These are phyloP conservation scores for Morone chrysops DNA, from an alignment of 2,113 vertebrate species.

Conservation along the genomic window DNA sequence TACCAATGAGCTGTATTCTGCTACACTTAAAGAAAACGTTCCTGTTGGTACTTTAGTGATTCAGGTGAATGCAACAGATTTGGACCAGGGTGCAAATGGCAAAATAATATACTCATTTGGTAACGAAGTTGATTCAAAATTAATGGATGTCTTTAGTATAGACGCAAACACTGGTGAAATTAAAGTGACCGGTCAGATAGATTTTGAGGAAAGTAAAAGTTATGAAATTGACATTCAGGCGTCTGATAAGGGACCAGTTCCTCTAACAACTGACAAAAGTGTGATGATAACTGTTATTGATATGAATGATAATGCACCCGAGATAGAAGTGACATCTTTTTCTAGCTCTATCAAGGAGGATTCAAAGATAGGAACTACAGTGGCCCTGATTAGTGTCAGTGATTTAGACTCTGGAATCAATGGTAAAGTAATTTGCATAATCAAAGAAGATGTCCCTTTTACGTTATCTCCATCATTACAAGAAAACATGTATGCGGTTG, in stretches of 20 bases:
- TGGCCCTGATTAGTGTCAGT: slow-evolving; percentile 76
- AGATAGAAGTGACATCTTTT: slow-evolving; percentile 90
- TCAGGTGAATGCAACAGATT: slow-evolving; percentile 78
- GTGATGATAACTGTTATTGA: slow-evolving; percentile 77
- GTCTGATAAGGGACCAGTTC: slow-evolving; percentile 68
- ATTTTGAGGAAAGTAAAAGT: slow-evolving; percentile 72
- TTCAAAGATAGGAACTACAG: slow-evolving; percentile 69
- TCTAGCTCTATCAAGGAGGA: slow-evolving; percentile 84
- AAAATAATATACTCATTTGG: slow-evolving; percentile 77
- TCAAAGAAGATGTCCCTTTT: slow-evolving; percentile 74
- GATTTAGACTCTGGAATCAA: slow-evolving; percentile 81
- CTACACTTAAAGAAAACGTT: slow-evolving; percentile 47
- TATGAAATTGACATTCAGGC: slow-evolving; percentile 80
- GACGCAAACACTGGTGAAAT: slow-evolving; percentile 75
- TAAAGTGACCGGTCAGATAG: slow-evolving; percentile 67
- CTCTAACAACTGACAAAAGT: slow-evolving; percentile 68
- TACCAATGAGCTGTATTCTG: slow-evolving; percentile 60
- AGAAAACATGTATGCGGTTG: slow-evolving; percentile 78
- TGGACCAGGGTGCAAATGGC: slow-evolving; percentile 76
- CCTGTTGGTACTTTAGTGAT: slow-evolving; percentile 55
- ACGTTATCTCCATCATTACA: slow-evolving; percentile 77
- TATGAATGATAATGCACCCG: slow-evolving; percentile 87
- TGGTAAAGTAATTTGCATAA: slow-evolving; percentile 80
- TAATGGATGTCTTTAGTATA: slow-evolving; percentile 65
- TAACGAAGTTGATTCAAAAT: slow-evolving; percentile 51